phyloP scores from a whole-genome alignment of 2,888 invertebrate species.

The Rhopalosiphum nymphaeae region DNA sequence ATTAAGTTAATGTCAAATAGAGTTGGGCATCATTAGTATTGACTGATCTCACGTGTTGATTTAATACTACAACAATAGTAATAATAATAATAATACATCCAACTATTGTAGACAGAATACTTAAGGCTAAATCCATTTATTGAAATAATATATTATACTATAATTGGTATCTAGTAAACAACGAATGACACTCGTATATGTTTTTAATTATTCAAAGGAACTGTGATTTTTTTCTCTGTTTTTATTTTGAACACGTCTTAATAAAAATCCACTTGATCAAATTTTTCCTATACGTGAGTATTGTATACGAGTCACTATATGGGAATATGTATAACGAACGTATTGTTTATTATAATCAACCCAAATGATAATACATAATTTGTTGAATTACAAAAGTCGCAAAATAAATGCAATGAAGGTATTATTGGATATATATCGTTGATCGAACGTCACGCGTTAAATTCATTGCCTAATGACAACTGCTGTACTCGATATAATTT shows the following conservation, averaged over 20 bases:
- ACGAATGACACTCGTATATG: background rate
- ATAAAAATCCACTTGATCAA: background rate
- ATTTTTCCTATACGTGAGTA: background rate
- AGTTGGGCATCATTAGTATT: background rate
- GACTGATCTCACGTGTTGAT: background rate
- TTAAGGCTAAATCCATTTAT: background rate
- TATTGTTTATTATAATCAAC: background rate
- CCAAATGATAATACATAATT: background rate
- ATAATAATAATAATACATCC: background rate
- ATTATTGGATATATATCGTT: background rate
- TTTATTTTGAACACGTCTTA: background rate
- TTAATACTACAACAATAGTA: background rate
- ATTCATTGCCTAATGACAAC: background rate
- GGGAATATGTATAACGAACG: background rate
- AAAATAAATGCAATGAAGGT: background rate
- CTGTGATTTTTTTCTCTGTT: background rate
- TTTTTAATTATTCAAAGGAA: background rate
- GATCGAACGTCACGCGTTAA: background rate
- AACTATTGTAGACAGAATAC: background rate
- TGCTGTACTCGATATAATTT: background rate
- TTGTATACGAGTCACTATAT: background rate
- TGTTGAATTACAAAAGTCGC: background rate
- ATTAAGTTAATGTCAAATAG: background rate
- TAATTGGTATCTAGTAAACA: background rate
- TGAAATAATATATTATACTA: background rate